Evolutionary conservation across 2,888 invertebrate genomes (phyloP).

Genomic region (Cryptus viduatorius): DNA sequence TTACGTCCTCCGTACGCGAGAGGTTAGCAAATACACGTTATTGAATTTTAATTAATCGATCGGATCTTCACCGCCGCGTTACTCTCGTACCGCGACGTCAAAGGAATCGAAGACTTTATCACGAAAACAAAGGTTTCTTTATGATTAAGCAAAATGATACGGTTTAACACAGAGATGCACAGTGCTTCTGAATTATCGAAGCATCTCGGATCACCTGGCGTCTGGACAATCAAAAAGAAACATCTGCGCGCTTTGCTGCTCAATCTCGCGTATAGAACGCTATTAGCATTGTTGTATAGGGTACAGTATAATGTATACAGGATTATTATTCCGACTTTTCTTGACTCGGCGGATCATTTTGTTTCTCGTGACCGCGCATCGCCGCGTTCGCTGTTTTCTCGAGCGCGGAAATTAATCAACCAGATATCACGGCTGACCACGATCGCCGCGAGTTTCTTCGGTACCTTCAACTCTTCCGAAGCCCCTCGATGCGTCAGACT

Average conservation of each 20-base stretch:
- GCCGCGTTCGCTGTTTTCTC: slow-evolving; percentile 79
- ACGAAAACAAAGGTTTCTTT: slow-evolving; percentile 8
- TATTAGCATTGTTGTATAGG: slow-evolving; percentile 40
- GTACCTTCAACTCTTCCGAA: slow-evolving; percentile 10
- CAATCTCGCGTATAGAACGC: slow-evolving; percentile 66
- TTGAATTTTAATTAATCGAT: background rate
- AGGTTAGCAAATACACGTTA: background rate
- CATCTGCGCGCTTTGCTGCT: slow-evolving; percentile 71
- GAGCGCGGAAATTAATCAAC: slow-evolving; percentile 84
- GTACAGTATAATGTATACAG: slow-evolving; percentile 26
- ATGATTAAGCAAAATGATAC: slow-evolving; percentile 27
- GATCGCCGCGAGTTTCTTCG: slow-evolving; percentile 12
- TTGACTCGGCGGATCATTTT: slow-evolving; percentile 63
- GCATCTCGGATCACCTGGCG: slow-evolving; percentile 83
- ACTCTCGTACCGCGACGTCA: background rate
- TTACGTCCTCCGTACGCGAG: too few species aligned
- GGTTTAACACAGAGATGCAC: slow-evolving; percentile 38
- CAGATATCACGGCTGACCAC: slow-evolving; percentile 69
- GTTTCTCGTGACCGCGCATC: slow-evolving; percentile 80
- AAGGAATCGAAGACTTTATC: background rate
- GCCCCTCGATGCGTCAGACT: background rate
- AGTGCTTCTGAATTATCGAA: slow-evolving; percentile 79
- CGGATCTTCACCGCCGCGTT: background rate
- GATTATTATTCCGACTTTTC: slow-evolving; percentile 26
- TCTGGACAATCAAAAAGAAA: slow-evolving; percentile 67